phyloP scores from a whole-genome alignment of 2,797 vertebrate species.

The Aratinga solstitialis region DNA sequence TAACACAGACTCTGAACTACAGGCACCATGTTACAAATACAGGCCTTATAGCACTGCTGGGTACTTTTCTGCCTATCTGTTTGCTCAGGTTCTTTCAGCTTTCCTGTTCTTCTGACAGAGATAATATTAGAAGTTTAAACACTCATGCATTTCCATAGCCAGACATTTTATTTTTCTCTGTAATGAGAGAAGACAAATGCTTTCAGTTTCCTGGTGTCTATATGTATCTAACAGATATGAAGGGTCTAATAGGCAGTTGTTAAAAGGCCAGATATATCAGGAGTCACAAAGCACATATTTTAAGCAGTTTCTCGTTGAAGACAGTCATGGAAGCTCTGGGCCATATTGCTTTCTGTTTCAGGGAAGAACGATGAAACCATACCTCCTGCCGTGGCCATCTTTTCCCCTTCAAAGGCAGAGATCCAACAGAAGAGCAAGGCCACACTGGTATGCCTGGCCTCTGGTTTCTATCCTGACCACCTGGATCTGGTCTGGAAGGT shows the following conservation, averaged over 20 bases:
- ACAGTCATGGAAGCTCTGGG: background rate
- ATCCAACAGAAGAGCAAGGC: slow-evolving; percentile 62
- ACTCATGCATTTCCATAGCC: background rate
- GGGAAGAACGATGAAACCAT: background rate
- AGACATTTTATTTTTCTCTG: background rate
- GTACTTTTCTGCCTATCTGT: background rate
- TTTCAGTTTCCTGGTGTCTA: background rate
- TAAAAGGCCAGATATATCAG: background rate
- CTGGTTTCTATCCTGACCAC: slow-evolving; percentile 76
- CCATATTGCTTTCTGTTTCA: slow-evolving; percentile 5
- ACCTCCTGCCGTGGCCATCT: slow-evolving; percentile 67
- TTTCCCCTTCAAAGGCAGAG: slow-evolving; percentile 73
- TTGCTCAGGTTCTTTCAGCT: background rate
- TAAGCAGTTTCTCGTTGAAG: background rate
- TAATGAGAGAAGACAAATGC: background rate
- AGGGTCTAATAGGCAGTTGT: background rate
- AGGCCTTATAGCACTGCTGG: background rate
- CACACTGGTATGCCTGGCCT: slow-evolving; percentile 78
- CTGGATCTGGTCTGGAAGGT: slow-evolving; percentile 71
- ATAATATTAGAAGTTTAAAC: background rate
- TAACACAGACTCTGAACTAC: background rate
- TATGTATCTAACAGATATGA: background rate
- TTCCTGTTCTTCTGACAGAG: background rate
- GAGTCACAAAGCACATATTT: background rate
- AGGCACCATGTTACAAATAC: background rate